Base-by-base conservation (phyloP, 2,888 invertebrate species). In the Melieria picta region DNA sequence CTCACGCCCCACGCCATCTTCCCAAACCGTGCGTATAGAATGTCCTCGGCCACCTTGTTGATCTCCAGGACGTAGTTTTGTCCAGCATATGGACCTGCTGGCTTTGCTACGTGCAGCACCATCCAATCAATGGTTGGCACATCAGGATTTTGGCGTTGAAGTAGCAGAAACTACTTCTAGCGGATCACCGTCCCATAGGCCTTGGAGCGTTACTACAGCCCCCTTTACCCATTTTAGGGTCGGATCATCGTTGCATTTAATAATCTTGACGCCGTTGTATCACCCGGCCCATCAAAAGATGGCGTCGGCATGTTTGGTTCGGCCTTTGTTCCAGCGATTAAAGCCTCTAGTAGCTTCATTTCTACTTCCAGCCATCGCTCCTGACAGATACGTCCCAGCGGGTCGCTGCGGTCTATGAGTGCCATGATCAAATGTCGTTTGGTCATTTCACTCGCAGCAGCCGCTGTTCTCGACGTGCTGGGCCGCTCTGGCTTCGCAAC, bases 241-340 rank as follows among this genome's bases (percentile, higher is more conserved):
- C n/a, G 43, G 42, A 7, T 50, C 50, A n/a, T 67, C 52, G 7
- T 43, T 58, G 16, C 43, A 67, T 45, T 58, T 67, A 6, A 67
- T 50, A 4, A 67, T 30, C 30, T 67, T 50, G 16, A 60, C 7
- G 48, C 60, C 60, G 7, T 52, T 52, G 50, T 4, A 60, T 43
- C 45, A 48, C 30, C 60, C 67, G 6, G 60, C 1, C 60, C 67
- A 50, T 67, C 58, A n/a, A 61, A 60, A 4, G 48, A 60, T 7
- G 50, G 60, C 50, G 50, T 16, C 7, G 61, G 67, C n/a, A n/a
- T 43, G 4, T 6, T 30, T 4, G 60, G 60, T 16, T 60, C 60
- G 7, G 7, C 16, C 16, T 16, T 16, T 16, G 16, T n/a, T n/a
- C n/a, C n/a, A 16, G 16, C 16, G 16, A 16, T 16, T 16, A 16